Base-by-base conservation (phyloP, 2,888 invertebrate genomes). In the Heliconius aoede region DNA sequence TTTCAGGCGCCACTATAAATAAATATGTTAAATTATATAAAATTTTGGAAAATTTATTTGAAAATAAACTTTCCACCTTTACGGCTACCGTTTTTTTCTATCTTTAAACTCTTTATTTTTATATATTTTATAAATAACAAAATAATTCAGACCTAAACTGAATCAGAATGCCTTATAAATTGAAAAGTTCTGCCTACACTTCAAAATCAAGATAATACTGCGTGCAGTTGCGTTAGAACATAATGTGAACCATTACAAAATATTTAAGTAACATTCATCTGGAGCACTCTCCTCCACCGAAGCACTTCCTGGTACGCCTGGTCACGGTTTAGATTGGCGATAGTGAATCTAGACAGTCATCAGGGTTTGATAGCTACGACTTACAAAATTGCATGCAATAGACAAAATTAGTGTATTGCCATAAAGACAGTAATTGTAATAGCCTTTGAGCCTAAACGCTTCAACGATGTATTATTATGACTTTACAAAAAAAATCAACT, bases 261-360 rank as follows among this genome's bases (percentile, higher is more conserved):
- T 55, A 32, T 24, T 68, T 62, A 30, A 61, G 32, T 24, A 69
- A 51, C 46, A 51, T 46, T 40, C 30, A 58, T 60, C 40, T 74
- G 46, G 60, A 62, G 24, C 61, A 69, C 46, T 61, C 40, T 61
- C 30, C 61, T 69, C 46, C 7, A 46, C 46, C 18, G 18, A 68
- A 51, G n/a, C 30, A 30, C 26, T 74, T 74, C 74, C 69, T 74
- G 4, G 60, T 36, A 69, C 75, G 71, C 51, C 51, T 75, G 62
- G 64, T 76, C 76, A 72, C 76, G 72, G 64, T 72, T 76, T 72
- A 72, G 65, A 72, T 65, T 36, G 64, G 51, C 55, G 65, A 76
- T 76, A 72, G 46, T 65, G 28, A 72, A 72, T 72, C 51, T 64
- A 76, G 72, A 8, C 58, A 28, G 30, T 73, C 55, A 68, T 76